These are phyloP conservation scores for Cerastis leucographa DNA, from an alignment of 2,888 invertebrate genomes.

Conservation along the genomic window DNA sequence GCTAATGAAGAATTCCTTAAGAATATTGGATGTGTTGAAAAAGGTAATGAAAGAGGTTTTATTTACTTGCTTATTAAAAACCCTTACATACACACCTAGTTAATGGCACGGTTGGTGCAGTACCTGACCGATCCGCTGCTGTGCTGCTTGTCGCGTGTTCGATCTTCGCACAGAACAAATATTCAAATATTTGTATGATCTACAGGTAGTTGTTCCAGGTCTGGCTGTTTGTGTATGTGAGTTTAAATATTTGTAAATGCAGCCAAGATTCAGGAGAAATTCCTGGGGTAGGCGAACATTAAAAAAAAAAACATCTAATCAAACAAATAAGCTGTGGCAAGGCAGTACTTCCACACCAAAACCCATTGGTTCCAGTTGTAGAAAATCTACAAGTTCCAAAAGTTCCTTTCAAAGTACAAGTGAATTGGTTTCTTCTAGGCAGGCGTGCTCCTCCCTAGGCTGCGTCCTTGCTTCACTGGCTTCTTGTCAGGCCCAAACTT, in stretches of 20 bases:
- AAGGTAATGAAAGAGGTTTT: conserved; percentile 37
- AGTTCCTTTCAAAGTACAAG: too few species aligned
- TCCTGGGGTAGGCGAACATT: background rate
- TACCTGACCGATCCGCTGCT: background rate
- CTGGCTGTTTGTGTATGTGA: background rate
- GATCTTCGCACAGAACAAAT: background rate
- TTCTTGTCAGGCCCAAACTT: too few species aligned
- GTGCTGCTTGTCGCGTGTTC: background rate
- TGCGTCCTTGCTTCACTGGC: too few species aligned
- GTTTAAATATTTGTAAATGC: background rate
- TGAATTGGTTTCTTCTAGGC: too few species aligned
- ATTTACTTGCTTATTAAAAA: background rate
- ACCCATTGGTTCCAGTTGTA: too few species aligned
- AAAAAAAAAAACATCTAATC: background rate
- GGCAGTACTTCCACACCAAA: too few species aligned
- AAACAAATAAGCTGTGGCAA: too few species aligned
- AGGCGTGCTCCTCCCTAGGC: too few species aligned
- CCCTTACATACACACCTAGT: too few species aligned
- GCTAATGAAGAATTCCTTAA: conserved; percentile 76
- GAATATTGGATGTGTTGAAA: conserved; percentile 52
- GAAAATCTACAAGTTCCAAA: too few species aligned
- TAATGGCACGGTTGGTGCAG: too few species aligned
- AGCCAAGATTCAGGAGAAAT: background rate
- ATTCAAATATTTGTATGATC: background rate
- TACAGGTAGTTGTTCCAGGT: too few species aligned